Evolutionary conservation across 1,140 invertebrate genomes (phyloP).

Genomic region (Latrodectus geometricus): DNA sequence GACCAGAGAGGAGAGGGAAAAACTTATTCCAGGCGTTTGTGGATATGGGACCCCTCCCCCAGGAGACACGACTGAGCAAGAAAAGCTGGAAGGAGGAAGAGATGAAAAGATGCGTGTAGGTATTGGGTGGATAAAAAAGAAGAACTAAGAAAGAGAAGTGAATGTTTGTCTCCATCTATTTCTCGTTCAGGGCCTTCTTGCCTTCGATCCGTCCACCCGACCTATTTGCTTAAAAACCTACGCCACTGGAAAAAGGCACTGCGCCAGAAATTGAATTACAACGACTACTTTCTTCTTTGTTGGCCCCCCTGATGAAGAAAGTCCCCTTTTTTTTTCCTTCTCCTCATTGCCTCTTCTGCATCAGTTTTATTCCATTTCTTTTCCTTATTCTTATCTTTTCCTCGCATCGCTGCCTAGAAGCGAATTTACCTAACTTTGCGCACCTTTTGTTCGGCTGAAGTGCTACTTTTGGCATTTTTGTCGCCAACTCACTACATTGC

Average conservation of each 20-base stretch:
- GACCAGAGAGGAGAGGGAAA: not conserved
- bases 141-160: conserved; percentile 33
- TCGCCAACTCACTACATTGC: too few relatives aligned
- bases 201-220: conserved; percentile 42
- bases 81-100: not conserved
- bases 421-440: conserved; percentile 52
- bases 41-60: conserved; percentile 53
- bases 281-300: conserved; percentile 47
- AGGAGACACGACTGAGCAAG: not conserved
- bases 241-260: conserved; percentile 54
- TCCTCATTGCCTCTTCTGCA: not conserved
- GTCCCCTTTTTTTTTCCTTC: conserved; percentile 29
- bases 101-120: conserved; percentile 11
- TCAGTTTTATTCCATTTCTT: not conserved
- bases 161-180: conserved; percentile 60
- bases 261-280: conserved; percentile 60
- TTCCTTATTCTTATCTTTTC: not conserved
- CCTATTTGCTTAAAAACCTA: conserved; percentile 61
- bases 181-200: conserved; percentile 35
- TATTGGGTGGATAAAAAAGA: conserved; percentile 23
- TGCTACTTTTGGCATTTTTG: conserved; percentile 4
- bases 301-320: conserved; percentile 48
- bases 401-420: conserved; percentile 12
- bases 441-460: conserved; percentile 11
- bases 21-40: conserved; percentile 51